A percentile compares a stretch with the other conserved stretches of the same genome.
phyloP scores from a whole-genome alignment of 2,113 vertebrate genomes.

The Tympanuchus pallidicinctus region DNA sequence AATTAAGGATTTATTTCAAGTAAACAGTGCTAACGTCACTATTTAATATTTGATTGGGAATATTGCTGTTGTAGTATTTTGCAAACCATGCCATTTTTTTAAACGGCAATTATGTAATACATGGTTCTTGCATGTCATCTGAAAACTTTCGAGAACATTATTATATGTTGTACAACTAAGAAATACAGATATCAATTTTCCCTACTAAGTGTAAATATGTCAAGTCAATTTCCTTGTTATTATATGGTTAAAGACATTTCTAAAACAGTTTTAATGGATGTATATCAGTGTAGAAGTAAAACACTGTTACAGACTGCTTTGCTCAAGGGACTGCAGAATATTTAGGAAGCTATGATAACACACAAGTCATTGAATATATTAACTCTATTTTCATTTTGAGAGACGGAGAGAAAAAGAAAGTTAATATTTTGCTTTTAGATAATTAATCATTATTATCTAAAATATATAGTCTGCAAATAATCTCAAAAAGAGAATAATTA shows the following conservation, averaged over 20 bases:
- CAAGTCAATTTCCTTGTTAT: neutral
- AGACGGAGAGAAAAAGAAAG: neutral
- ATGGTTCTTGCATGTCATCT: neutral
- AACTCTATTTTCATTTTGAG: neutral
- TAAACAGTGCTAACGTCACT: neutral
- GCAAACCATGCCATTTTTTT: fast-evolving
- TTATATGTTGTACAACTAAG: neutral
- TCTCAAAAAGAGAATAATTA: neutral
- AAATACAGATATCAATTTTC: neutral
- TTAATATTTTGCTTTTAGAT: neutral
- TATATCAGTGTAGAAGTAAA: neutral
- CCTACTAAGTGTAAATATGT: neutral
- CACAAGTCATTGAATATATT: neutral
- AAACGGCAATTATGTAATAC: neutral
- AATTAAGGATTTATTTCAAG: slow-evolving; percentile 1
- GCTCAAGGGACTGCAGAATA: neutral
- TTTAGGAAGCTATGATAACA: neutral
- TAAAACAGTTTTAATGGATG: neutral
- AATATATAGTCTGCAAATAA: neutral
- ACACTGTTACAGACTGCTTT: neutral
- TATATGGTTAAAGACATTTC: neutral
- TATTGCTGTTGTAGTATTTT: neutral
- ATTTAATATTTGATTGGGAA: neutral
- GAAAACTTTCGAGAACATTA: neutral
- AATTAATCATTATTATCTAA: neutral